Base-by-base conservation (phyloP, 1,140 invertebrate species). In the Cheumatopsyche charites region DNA sequence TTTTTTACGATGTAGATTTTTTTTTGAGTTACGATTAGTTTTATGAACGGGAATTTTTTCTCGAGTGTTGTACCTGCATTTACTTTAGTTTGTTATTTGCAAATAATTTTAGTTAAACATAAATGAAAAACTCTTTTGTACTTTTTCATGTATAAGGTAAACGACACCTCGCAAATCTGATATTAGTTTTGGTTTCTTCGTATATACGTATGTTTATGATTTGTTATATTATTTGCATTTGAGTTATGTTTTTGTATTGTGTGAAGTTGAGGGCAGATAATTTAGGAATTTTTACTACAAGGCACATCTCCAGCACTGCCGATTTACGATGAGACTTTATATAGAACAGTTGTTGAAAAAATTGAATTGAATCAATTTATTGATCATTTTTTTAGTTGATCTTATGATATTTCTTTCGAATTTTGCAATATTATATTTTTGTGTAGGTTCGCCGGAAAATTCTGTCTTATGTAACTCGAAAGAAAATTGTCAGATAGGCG, bases 1-100 rank as follows among this genome's bases (percentile, higher is more conserved):
- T 67, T 47, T 15, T 17, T 49, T 67, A 49, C 70, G 73, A 66
- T 43, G 74, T 75, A 75, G 74, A 67, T 75, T 75, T 75, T 70
- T 75, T 76, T 72, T 63, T 52, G 29, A 69, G 45, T 76, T 73
- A 71, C 61, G 66, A 42, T 76, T 73, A 76, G 72, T 67, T 62
- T 62, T 62, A 70, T 49, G 61, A 42, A 58, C 79, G 82, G 82
- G 82, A 85, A 82, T 72, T 62, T 66, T 63, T 84, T 83, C 83
- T 85, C 83, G 83, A 84, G 83, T 83, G 79, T 83, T 84, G 83
- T 85, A 85, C 83, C 83, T 85, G 83, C 83, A 83, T 85, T 84
- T 83, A 83, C 61, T 74, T 62, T 63, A 58, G 52, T 73, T 74
- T 68, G 70, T 74, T 74, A 71, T 63, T 71, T 65, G 72, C 25